Evolutionary conservation across 1,140 invertebrate genomes (phyloP).

Genomic region (Leptopilina boulardi): DNA sequence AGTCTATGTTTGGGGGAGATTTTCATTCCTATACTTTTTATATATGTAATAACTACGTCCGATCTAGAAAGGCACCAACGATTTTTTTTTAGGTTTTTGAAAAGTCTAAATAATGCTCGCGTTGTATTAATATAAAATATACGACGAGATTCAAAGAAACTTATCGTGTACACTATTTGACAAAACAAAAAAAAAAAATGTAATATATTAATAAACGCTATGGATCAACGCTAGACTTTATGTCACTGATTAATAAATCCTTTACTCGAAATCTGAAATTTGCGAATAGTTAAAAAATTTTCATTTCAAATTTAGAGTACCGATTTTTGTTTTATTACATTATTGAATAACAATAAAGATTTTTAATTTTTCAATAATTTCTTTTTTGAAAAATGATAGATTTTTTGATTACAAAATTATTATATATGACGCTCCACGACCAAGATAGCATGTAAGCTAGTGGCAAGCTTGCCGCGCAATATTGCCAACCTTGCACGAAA

Average conservation of each 20-base stretch:
- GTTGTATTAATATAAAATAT: constrained; percentile 7
- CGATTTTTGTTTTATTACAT: no score
- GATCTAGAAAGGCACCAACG: constrained; percentile 19
- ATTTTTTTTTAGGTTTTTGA: constrained; percentile 3
- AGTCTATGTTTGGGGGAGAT: constrained; percentile 13
- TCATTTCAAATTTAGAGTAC: no score
- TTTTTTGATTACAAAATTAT: no score
- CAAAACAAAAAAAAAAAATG: no score
- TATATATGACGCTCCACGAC: no score
- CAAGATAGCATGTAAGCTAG: no score
- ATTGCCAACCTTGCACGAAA: no score
- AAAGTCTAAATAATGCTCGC: not conserved
- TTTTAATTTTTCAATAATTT: no score
- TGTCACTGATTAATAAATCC: not conserved
- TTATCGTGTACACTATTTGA: constrained; percentile 31
- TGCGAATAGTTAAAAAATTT: no score
- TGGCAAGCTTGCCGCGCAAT: no score
- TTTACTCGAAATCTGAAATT: not conserved
- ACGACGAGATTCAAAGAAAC: not conserved
- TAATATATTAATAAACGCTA: constrained; percentile 32
- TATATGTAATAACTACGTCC: constrained; percentile 16
- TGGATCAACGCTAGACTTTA: constrained; percentile 30
- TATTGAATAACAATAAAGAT: no score
- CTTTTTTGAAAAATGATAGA: no score
- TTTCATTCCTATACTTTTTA: constrained; percentile 20